Evolutionary conservation across 2,797 vertebrate genomes (phyloP).

Genomic region (Melanotaenia maccullochi): DNA sequence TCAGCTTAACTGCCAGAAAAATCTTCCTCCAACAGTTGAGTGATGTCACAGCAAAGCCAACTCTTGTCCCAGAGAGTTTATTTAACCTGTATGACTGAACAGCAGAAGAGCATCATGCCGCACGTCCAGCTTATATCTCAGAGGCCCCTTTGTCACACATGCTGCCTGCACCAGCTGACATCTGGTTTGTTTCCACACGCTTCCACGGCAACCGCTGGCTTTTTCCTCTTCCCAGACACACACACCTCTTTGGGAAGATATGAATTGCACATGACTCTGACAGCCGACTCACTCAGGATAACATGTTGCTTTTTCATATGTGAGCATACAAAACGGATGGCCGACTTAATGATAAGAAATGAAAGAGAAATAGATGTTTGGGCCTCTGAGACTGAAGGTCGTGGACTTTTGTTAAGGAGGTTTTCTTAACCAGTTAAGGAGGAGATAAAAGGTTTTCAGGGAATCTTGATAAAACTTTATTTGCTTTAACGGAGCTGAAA

Average conservation of each 20-base stretch:
- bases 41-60: conserved; percentile 54
- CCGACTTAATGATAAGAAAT: conserved; percentile 37
- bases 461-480: conserved; percentile 9
- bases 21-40: conserved; percentile 44
- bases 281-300: conserved; percentile 27
- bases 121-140: conserved; percentile 67
- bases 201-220: conserved; percentile 49
- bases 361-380: conserved; percentile 35
- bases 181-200: conserved; percentile 71
- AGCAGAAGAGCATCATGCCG: conserved; percentile 73
- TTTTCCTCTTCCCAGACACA: conserved; percentile 31
- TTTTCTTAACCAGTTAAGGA: conserved; percentile 37
- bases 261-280: conserved; percentile 42
- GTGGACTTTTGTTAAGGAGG: conserved; percentile 14
- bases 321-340: conserved; percentile 36
- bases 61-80: conserved; percentile 61
- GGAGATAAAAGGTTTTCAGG: conserved; percentile 46
- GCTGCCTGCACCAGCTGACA: conserved; percentile 63
- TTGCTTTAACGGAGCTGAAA: neutral
- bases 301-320: conserved; percentile 22
- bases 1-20: conserved; percentile 49
- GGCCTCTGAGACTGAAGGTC: conserved; percentile 26
- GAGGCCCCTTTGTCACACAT: conserved; percentile 64
- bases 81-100: conserved; percentile 69
- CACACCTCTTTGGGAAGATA: conserved; percentile 49